A percentile compares a stretch with the other conserved stretches of the same genome.
phyloP scores from a whole-genome alignment of 2,113 vertebrate genomes.

The Zonotrichia leucophrys region DNA sequence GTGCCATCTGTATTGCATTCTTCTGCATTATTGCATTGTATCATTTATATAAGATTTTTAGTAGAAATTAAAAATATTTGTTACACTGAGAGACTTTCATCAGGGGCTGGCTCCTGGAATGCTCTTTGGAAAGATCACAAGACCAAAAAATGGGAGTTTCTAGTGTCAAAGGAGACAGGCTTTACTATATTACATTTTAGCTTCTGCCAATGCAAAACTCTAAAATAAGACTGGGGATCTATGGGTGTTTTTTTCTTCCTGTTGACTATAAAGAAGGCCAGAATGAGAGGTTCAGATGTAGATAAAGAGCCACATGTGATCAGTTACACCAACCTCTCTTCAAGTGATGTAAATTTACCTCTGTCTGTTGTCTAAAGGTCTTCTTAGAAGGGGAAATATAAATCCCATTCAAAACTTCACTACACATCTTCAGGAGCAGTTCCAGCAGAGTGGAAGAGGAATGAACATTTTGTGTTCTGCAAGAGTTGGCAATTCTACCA shows the following conservation, averaged over 20 bases:
- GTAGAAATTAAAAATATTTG: not conserved
- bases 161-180: not conserved
- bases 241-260: not conserved
- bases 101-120: not conserved
- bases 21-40: not conserved
- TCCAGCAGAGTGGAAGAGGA: not conserved
- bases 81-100: not conserved
- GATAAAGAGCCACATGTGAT: not conserved
- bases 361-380: not conserved
- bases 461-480: not conserved
- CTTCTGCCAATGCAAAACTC: not conserved
- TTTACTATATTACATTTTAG: not conserved
- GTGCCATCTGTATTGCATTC: not conserved
- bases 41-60: not conserved
- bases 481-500: not conserved
- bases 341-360: not conserved
- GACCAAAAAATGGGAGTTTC: not conserved
- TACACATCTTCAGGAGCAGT: not conserved
- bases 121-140: not conserved
- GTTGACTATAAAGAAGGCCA: not conserved
- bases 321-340: not conserved
- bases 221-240: not conserved
- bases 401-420: not conserved
- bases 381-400: not conserved
- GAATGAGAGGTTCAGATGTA: not conserved